Conservation (phyloP, 2,113 vertebrate species). For the Galbula dea region DNA sequence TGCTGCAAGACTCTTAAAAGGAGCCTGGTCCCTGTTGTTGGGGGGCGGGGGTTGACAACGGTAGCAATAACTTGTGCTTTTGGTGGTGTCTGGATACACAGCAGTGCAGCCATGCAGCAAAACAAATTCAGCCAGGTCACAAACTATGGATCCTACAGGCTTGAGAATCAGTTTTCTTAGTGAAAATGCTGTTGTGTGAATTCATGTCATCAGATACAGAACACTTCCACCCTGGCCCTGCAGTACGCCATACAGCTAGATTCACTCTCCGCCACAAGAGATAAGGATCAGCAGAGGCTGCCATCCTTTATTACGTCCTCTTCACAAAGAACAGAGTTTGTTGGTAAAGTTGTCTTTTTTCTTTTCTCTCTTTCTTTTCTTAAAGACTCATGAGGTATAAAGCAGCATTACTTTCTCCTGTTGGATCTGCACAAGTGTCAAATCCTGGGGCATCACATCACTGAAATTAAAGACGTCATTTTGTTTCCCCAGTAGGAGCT, state of each 20-base stretch:
- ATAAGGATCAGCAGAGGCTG: conserved; percentile 55
- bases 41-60: neutral
- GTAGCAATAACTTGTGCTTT: neutral
- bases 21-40: neutral
- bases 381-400: neutral
- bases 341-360: conserved; percentile 72
- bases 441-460: neutral
- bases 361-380: neutral
- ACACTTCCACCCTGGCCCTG: conserved; percentile 75
- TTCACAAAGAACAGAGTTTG: conserved; percentile 32
- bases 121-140: neutral
- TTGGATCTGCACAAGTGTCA: neutral
- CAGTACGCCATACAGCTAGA: conserved; percentile 75
- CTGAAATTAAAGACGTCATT: neutral
- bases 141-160: neutral
- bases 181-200: neutral
- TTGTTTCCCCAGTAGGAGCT: neutral
- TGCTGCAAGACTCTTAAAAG: neutral
- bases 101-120: neutral
- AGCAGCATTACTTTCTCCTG: neutral
- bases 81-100: neutral
- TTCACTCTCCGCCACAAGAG: conserved; percentile 64
- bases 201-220: conserved; percentile 78
- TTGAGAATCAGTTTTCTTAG: neutral
- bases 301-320: conserved; percentile 56